These are phyloP conservation scores for Tetrao urogallus DNA, from an alignment of 2,113 vertebrate species.

Conservation along the genomic window DNA sequence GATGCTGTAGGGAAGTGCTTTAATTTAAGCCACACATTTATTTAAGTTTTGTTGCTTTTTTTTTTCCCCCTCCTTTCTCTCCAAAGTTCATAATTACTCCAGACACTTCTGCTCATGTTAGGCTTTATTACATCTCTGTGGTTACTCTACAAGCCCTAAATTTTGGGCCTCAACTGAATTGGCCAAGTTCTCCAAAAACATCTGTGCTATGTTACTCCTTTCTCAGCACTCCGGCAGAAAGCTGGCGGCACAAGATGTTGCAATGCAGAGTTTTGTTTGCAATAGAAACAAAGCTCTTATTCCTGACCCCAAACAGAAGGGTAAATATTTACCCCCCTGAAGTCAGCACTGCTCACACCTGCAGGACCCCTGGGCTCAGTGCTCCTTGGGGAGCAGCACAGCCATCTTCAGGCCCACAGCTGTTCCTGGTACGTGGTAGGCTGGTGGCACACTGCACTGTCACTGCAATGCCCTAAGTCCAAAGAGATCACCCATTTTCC, in stretches of 20 bases:
- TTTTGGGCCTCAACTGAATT: constrained; percentile 52
- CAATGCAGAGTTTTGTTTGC: neutral
- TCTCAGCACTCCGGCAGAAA: neutral
- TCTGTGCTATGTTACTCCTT: neutral
- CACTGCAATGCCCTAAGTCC: accelerated
- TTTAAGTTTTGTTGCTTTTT: neutral
- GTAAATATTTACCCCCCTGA: neutral
- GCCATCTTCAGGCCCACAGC: neutral
- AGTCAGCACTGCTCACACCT: neutral
- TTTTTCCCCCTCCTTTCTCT: neutral
- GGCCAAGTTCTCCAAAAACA: constrained; percentile 26
- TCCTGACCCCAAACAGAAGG: neutral
- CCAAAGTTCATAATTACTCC: constrained; percentile 48
- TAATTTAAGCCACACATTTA: neutral
- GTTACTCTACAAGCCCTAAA: constrained; percentile 61
- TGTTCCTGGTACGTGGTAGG: neutral
- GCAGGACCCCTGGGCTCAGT: neutral
- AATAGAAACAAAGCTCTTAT: neutral
- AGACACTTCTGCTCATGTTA: constrained; percentile 50
- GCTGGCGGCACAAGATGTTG: neutral
- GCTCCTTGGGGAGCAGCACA: neutral
- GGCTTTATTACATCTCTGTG: constrained; percentile 56
- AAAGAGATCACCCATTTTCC: neutral
- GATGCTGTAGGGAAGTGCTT: constrained; percentile 4
- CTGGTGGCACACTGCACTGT: accelerated